Percentiles rank a stretch among this genome's conserved stretches.
Conservation (phyloP, 2,113 vertebrate genomes). For the Forbesichthys agassizii region DNA sequence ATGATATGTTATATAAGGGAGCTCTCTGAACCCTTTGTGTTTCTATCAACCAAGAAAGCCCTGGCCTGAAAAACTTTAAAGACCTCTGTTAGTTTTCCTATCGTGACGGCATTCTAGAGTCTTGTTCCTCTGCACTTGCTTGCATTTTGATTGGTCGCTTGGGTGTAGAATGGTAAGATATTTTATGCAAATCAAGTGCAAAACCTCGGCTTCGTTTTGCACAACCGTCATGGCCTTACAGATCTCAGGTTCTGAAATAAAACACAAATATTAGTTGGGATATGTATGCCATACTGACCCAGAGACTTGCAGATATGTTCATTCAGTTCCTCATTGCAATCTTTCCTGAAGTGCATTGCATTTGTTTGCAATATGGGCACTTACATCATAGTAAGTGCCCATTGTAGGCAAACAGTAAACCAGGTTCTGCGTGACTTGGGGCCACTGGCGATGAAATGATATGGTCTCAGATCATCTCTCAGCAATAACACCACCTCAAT, state of each 20-base stretch:
- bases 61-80: too few relatives aligned
- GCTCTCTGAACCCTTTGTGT: too few relatives aligned
- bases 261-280: too few relatives aligned
- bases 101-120: constrained; percentile 22
- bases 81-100: too few relatives aligned
- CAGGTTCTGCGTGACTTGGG: constrained; percentile 2
- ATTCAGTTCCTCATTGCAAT: not conserved
- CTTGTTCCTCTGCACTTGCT: constrained; percentile 29
- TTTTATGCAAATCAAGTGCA: too few relatives aligned
- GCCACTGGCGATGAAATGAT: not conserved
- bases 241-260: too few relatives aligned
- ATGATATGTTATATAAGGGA: too few relatives aligned
- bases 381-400: not conserved
- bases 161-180: too few relatives aligned
- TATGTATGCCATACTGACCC: not conserved
- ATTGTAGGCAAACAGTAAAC: constrained; percentile 33
- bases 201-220: too few relatives aligned
- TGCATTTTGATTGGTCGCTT: not conserved
- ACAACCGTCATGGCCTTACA: too few relatives aligned
- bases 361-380: not conserved
- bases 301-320: constrained; percentile 2
- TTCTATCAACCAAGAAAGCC: too few relatives aligned
- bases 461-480: constrained; percentile 14
- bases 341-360: constrained; percentile 15
- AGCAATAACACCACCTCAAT: constrained; percentile 24